Evolutionary conservation across 1,140 invertebrate species (phyloP).

Genomic region (Philopotamus ludificatus): DNA sequence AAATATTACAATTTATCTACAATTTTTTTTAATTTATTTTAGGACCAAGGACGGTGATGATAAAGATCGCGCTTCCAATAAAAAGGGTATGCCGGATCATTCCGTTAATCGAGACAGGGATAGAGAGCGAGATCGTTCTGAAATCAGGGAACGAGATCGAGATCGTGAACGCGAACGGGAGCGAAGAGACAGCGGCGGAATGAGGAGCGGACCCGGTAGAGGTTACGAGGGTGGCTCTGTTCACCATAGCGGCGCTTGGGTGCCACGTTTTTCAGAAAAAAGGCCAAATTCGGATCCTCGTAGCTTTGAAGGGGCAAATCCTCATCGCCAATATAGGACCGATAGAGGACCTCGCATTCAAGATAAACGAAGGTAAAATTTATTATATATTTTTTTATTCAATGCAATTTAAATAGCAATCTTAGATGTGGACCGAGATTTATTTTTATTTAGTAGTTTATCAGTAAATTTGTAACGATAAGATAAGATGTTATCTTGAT

Average conservation of each 20-base stretch:
- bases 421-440: no score
- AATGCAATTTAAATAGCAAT: no score
- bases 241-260: slow-evolving; percentile 12
- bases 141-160: slow-evolving; percentile 48
- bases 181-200: slow-evolving; percentile 49
- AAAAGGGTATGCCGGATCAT: slow-evolving; percentile 49
- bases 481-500: neutral
- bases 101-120: slow-evolving; percentile 34
- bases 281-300: slow-evolving; percentile 26
- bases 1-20: no score
- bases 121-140: slow-evolving; percentile 50
- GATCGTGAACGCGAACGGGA: slow-evolving; percentile 51
- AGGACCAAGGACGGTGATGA: slow-evolving; percentile 53
- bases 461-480: neutral
- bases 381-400: no score
- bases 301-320: slow-evolving; percentile 22
- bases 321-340: slow-evolving; percentile 40
- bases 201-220: slow-evolving; percentile 25
- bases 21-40: slow-evolving; percentile 23
- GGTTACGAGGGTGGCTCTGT: neutral
- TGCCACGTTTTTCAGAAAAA: slow-evolving; percentile 31
- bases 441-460: neutral
- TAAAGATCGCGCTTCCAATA: slow-evolving; percentile 52
- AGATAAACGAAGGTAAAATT: slow-evolving; percentile 54
- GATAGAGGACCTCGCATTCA: slow-evolving; percentile 49